Evolutionary conservation across 2,888 invertebrate species (phyloP), one percentile per base, ranked within the genome.

Genomic region (Oligia strigilis): DNA sequence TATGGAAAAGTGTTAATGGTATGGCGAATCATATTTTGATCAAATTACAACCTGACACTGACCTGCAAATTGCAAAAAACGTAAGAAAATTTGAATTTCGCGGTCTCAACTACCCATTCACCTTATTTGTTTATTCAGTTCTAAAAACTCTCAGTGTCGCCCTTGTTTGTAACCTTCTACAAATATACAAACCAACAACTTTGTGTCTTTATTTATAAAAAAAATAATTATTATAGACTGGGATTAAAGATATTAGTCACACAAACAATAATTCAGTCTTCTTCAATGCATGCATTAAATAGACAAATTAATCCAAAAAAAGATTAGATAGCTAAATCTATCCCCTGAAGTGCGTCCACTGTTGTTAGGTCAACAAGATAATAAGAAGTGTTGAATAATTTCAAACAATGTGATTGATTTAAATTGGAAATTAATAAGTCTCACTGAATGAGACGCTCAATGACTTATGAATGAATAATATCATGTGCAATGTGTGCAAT

Each of bases 381-480:
- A 23, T 40, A 70, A 19, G 1, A 17, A 46, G 19, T 70, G 36
- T 40, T 58, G 19, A 40, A 60, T 81, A 60, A 36, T 58, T 81
- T 52, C 2, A 62, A 75, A 58, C 4, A 29, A 23, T 13, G 6
- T 36, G 43, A 46, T 29, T 65, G 11, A 58, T 66, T 58, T 46
- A 14, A 49, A 49, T 58, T 72, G 11, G 40, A 62, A 62, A 46
- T 13, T n/a, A 43, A 55, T 66, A 67, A 49, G 66, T 40, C 14
- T 49, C 23, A 17, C 3, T 72, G 17, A n/a, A n/a, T 72, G 40
- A 72, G 17, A 40, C 0, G 2, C 55, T 72, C 40, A 58, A n/a
- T 62, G 19, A 5, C 0, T 43, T 60, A 55, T 40, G 23, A 67
- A 78, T 84, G 2, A 62, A 55, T 46, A 83, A 11, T 40, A 14